Evolutionary conservation across 2,888 invertebrate species (phyloP).

Genomic region (Andrena chrysosceles): DNA sequence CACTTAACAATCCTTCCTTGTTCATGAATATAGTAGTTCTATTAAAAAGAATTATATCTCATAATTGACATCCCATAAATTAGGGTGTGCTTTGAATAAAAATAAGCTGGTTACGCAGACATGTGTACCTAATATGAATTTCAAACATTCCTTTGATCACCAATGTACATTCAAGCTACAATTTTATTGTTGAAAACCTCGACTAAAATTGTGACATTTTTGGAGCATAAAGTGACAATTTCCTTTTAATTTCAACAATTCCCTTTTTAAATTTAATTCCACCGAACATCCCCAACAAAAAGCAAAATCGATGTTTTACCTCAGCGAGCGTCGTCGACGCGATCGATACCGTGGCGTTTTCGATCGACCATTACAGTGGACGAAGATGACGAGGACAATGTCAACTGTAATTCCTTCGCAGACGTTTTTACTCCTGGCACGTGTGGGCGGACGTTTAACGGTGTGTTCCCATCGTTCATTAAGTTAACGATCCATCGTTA

Average conservation of each 20-base stretch:
- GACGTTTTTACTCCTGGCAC: constrained; percentile 66
- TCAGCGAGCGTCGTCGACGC: background rate
- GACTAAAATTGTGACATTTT: no score
- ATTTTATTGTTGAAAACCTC: no score
- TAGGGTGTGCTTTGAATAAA: no score
- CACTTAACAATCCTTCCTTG: no score
- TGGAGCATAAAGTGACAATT: no score
- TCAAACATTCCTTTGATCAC: no score
- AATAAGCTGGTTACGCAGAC: no score
- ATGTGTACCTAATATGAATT: no score
- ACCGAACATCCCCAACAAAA: background rate
- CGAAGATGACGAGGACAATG: constrained; percentile 57
- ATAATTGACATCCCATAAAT: no score
- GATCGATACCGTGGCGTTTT: constrained; percentile 54
- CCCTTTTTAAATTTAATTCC: background rate
- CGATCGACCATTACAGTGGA: constrained; percentile 61
- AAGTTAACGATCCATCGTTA: constrained; percentile 82
- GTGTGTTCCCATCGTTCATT: constrained; percentile 80
- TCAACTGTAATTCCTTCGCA: constrained; percentile 64
- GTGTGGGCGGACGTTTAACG: constrained; percentile 72
- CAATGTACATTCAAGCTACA: no score
- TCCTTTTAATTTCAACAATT: background rate
- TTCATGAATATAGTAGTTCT: no score
- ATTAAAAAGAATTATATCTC: no score
- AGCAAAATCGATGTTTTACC: background rate